phyloP scores from a whole-genome alignment of 2,113 vertebrate genomes.

The Osmerus mordax region DNA sequence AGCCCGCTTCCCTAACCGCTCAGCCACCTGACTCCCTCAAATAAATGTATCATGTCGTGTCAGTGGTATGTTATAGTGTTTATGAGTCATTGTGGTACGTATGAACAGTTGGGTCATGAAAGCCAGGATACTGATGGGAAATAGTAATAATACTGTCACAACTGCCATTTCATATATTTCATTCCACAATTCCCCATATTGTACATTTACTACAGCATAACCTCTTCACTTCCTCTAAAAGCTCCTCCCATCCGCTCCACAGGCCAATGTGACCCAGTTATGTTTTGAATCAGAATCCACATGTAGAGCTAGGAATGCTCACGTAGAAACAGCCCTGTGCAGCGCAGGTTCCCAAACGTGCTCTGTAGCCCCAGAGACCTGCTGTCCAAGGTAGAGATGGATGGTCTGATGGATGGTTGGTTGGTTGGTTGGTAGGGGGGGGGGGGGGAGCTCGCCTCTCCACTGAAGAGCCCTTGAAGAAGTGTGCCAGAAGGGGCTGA shows the following conservation, averaged over 20 bases:
- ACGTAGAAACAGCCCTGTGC: conserved; percentile 30
- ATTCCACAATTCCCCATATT: conserved; percentile 25
- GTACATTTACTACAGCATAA: conserved; percentile 10
- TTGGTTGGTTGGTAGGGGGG: conserved; percentile 28
- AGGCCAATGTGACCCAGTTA: conserved; percentile 51
- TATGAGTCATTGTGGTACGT: conserved; percentile 23
- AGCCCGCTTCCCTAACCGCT: no score
- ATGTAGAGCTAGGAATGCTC: conserved; percentile 35
- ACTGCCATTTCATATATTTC: conserved; percentile 24
- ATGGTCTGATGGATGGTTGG: conserved; percentile 58
- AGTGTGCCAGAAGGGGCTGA: conserved; percentile 62
- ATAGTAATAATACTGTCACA: conserved; percentile 6
- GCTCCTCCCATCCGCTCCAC: conserved; percentile 17
- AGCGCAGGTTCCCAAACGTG: conserved; percentile 26
- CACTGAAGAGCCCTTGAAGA: conserved; percentile 52
- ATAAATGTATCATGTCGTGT: no score
- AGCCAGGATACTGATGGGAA: neutral
- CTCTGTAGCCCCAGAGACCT: conserved; percentile 36
- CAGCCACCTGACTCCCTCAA: no score
- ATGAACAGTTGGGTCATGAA: conserved; percentile 54
- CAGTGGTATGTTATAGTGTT: no score
- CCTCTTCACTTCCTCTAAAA: conserved; percentile 15
- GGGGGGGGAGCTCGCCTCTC: conserved; percentile 38
- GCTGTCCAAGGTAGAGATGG: conserved; percentile 47
- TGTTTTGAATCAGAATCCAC: conserved; percentile 46